A percentile compares a stretch with the other conserved stretches of the same genome.
These are phyloP conservation scores for Epinephelus awoara DNA, from an alignment of 2,797 vertebrate genomes.

Conservation along the genomic window DNA sequence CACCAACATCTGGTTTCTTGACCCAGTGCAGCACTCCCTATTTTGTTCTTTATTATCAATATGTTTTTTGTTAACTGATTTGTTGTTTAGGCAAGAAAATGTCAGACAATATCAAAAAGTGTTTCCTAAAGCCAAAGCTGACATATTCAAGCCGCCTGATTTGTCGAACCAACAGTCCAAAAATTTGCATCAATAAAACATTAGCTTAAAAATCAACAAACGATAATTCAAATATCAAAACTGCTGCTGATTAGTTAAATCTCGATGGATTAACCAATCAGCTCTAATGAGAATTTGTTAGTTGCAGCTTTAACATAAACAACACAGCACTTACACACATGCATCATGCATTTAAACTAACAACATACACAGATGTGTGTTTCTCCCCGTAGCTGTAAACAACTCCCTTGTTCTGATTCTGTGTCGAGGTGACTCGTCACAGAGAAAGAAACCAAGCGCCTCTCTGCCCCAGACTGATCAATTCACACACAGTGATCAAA, in stretches of 20 bases:
- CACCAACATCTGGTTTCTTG: too few relatives aligned
- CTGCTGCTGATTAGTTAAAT: background rate
- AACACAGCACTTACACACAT: background rate
- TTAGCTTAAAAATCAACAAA: background rate
- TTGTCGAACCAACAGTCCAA: background rate
- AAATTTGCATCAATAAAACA: background rate
- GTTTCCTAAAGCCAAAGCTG: background rate
- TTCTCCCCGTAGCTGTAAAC: slow-evolving; percentile 33
- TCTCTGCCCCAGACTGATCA: slow-evolving; percentile 73
- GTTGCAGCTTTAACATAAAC: slow-evolving; percentile 2
- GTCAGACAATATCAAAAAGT: background rate
- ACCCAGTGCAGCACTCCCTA: too few relatives aligned
- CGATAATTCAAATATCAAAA: background rate
- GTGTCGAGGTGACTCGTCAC: slow-evolving; percentile 46
- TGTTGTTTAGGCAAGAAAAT: background rate
- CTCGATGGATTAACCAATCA: background rate
- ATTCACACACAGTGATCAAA: slow-evolving; percentile 70
- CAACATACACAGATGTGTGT: slow-evolving; percentile 10
- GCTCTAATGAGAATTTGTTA: background rate
- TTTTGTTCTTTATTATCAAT: too few relatives aligned
- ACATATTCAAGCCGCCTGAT: background rate
- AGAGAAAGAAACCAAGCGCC: slow-evolving; percentile 53
- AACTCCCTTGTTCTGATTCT: slow-evolving; percentile 38
- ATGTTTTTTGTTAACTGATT: background rate
- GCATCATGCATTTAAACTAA: slow-evolving; percentile 21